Evolutionary conservation across 2,888 invertebrate genomes (phyloP).

Genomic region (Seladonia tumulorum): DNA sequence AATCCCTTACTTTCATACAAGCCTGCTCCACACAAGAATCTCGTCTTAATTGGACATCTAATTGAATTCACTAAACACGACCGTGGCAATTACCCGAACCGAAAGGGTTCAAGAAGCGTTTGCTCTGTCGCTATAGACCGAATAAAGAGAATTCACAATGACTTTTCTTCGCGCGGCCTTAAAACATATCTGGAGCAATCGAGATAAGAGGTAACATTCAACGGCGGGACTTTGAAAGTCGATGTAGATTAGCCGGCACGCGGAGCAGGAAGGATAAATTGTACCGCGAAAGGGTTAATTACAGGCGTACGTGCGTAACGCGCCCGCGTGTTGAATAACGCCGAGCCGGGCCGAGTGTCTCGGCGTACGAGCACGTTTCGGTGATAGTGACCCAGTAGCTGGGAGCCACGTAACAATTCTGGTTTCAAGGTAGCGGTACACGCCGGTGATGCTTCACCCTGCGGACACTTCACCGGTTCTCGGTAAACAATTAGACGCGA

Average conservation of each 20-base stretch:
- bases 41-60: not conserved
- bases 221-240: constrained; percentile 37
- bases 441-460: constrained; percentile 44
- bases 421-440: constrained; percentile 63
- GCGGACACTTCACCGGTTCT: constrained; percentile 65
- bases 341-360: constrained; percentile 25
- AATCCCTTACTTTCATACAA: not conserved
- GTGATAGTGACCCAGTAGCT: constrained; percentile 61
- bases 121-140: not conserved
- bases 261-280: constrained; percentile 37
- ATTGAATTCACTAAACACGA: not conserved
- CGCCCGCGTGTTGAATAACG: constrained; percentile 25
- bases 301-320: constrained; percentile 55
- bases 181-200: constrained; percentile 39
- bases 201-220: constrained; percentile 32
- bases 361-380: constrained; percentile 31
- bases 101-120: not conserved
- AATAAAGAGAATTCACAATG: not conserved
- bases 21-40: not conserved
- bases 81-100: not conserved
- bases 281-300: constrained; percentile 55
- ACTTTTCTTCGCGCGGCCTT: constrained; percentile 12
- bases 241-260: constrained; percentile 45
- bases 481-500: constrained; percentile 77
- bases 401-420: constrained; percentile 52